Conservation (phyloP, 2,797 vertebrate species). For the Rhynchonycteris naso region DNA sequence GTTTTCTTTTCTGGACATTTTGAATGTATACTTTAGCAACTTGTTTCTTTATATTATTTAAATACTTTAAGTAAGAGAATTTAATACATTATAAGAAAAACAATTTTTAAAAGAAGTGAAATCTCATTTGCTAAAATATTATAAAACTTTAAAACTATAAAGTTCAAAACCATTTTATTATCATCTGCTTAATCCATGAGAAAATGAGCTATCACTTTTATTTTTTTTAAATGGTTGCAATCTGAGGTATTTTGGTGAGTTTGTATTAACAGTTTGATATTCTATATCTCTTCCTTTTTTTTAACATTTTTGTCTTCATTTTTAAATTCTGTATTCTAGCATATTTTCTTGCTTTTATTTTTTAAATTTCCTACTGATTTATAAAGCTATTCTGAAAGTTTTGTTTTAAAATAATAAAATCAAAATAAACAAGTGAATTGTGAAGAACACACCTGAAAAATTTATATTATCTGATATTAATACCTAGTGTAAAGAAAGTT, state of each 20-base stretch:
- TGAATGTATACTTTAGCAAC: background rate
- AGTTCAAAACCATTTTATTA: background rate
- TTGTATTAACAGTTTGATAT: background rate
- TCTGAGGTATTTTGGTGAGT: background rate
- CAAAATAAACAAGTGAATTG: background rate
- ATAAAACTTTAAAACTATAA: background rate
- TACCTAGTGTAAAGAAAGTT: background rate
- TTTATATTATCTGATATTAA: background rate
- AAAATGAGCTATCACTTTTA: background rate
- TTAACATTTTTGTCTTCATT: background rate
- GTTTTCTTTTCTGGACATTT: background rate
- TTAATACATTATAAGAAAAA: background rate
- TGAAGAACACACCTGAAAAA: background rate
- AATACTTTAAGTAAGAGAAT: background rate
- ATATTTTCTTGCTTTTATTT: background rate
- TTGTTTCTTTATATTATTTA: background rate
- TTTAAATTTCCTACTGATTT: background rate
- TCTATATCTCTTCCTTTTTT: background rate
- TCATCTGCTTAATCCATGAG: background rate
- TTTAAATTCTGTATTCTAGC: background rate
- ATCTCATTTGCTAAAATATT: background rate
- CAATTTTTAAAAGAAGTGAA: background rate
- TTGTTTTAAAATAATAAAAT: background rate
- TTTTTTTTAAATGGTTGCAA: background rate
- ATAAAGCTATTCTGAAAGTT: background rate